Evolutionary conservation across 2,888 invertebrate genomes (phyloP).

Genomic region (Mythimna lalbum): DNA sequence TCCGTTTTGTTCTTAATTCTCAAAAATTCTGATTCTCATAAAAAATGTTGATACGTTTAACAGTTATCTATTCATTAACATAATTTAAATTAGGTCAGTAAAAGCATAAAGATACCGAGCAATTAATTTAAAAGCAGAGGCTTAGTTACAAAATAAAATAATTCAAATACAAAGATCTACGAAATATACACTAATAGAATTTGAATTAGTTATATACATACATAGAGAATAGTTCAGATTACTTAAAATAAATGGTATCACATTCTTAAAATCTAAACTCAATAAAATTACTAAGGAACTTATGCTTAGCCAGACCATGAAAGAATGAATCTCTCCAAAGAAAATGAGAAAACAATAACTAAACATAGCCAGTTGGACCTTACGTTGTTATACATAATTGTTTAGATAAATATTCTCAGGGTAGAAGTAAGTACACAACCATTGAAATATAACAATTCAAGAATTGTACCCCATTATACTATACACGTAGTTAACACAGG

Average conservation of each 20-base stretch:
- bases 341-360: conserved; percentile 72
- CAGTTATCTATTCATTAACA: conserved; percentile 49
- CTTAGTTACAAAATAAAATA: conserved; percentile 77
- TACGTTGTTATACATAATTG: conserved; percentile 67
- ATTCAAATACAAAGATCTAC: conserved; percentile 80
- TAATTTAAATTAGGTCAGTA: conserved; percentile 71
- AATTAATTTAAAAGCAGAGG: conserved; percentile 73
- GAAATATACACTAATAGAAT: conserved; percentile 79
- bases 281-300: conserved; percentile 88
- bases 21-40: conserved; percentile 51
- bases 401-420: conserved; percentile 68
- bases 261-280: conserved; percentile 86
- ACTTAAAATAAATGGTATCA: conserved; percentile 89
- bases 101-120: conserved; percentile 71
- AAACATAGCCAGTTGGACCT: conserved; percentile 74
- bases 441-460: conserved; percentile 77
- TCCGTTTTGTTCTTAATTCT: conserved; percentile 80
- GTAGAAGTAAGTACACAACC: conserved; percentile 89
- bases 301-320: conserved; percentile 86
- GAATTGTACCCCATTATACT: conserved; percentile 72
- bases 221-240: conserved; percentile 80
- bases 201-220: conserved; percentile 79
- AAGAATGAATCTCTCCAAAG: conserved; percentile 79
- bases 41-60: conserved; percentile 50
- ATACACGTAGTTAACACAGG: conserved; percentile 52